Conservation (phyloP, 2,797 vertebrate genomes). For the Acropternis orthonyx region DNA sequence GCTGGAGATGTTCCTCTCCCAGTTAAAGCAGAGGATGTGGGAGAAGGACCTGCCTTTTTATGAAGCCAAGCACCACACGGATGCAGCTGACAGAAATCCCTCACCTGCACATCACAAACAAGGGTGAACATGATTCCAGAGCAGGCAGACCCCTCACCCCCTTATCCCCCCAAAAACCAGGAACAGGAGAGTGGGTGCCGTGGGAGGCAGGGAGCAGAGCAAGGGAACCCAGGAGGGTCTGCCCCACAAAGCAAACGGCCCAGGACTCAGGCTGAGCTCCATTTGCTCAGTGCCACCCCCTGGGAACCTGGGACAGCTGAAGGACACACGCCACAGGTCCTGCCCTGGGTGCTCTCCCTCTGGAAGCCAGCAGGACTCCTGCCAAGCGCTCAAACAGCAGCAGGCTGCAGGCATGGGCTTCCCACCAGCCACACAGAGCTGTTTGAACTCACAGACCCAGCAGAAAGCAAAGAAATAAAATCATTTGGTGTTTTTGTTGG, state of each 20-base stretch:
- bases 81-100: not conserved
- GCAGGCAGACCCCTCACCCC: not conserved
- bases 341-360: not conserved
- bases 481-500: not conserved
- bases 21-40: not conserved
- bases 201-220: not conserved
- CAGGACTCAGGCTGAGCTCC: not conserved
- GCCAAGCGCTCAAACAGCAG: not conserved
- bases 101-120: not conserved
- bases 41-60: not conserved
- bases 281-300: not conserved
- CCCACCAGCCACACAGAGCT: not conserved
- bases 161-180: not conserved
- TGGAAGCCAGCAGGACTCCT: not conserved
- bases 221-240: not conserved
- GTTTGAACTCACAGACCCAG: not conserved
- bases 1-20: not conserved
- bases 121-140: not conserved
- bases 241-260: not conserved
- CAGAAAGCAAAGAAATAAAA: not conserved
- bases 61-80: not conserved
- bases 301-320: not conserved
- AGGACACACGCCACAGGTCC: fast-evolving
- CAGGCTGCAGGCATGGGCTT: not conserved
- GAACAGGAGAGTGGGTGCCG: fast-evolving